Evolutionary conservation across 1,140 invertebrate species (phyloP).

Genomic region (Megalonaias nervosa): DNA sequence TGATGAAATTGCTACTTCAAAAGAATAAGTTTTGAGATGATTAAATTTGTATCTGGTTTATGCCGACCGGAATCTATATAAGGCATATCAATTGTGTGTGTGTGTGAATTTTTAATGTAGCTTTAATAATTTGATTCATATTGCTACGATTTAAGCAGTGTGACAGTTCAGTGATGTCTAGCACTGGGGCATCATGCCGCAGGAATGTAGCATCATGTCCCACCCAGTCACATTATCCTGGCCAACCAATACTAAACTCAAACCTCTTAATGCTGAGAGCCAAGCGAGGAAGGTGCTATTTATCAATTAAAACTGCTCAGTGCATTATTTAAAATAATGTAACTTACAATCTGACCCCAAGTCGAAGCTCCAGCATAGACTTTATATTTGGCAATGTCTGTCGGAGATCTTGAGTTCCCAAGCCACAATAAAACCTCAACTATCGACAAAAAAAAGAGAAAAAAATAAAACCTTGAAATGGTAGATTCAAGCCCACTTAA

Average conservation of each 20-base stretch:
- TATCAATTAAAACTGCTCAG: neutral
- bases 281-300: no score
- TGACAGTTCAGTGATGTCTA: no score
- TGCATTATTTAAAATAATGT: neutral
- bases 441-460: constrained; percentile 29
- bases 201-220: no score
- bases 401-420: constrained; percentile 80
- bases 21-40: neutral
- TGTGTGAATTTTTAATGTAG: neutral
- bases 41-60: neutral
- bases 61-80: neutral
- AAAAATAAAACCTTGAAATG: neutral
- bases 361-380: constrained; percentile 75
- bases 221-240: no score
- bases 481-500: no score
- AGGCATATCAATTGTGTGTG: neutral
- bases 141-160: no score
- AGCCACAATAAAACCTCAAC: constrained; percentile 81
- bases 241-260: neutral
- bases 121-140: no score
- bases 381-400: constrained; percentile 83
- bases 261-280: no score
- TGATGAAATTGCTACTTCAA: neutral
- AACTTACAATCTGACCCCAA: constrained; percentile 64
- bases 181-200: no score